A percentile compares a stretch with the other conserved stretches of the same genome.
phyloP scores from a whole-genome alignment of 37 sponge, comb jelly and placozoan genomes.

The Chondrilla cf. caribensis region DNA sequence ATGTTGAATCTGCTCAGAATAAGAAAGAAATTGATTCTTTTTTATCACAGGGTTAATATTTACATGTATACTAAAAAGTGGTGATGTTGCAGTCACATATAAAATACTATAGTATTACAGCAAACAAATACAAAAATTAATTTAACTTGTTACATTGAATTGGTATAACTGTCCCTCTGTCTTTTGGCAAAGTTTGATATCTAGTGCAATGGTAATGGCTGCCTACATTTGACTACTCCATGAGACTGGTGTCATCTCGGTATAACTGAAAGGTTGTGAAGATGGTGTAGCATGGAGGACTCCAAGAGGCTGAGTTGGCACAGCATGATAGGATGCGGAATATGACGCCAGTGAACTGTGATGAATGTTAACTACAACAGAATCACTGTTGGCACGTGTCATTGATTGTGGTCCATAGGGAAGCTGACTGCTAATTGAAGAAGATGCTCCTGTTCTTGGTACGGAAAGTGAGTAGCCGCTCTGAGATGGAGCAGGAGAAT shows the following conservation, averaged over 20 bases:
- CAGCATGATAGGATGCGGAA: neutral
- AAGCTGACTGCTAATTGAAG: conserved; percentile 29
- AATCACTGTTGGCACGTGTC: conserved; percentile 52
- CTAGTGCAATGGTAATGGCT: too few species aligned
- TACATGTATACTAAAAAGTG: too few species aligned
- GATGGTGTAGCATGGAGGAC: neutral
- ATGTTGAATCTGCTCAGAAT: too few species aligned
- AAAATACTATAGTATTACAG: too few species aligned
- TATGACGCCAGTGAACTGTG: conserved; percentile 8
- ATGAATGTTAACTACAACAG: conserved; percentile 26
- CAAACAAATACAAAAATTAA: too few species aligned
- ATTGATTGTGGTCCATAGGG: conserved; percentile 52
- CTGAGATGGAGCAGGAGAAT: neutral
- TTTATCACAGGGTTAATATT: too few species aligned
- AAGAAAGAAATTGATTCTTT: too few species aligned
- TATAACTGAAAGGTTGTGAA: neutral
- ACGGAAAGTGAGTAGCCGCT: neutral
- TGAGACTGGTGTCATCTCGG: neutral
- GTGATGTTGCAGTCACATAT: too few species aligned
- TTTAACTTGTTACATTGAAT: too few species aligned
- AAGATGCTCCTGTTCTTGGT: neutral
- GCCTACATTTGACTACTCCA: too few species aligned
- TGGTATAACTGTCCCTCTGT: too few species aligned
- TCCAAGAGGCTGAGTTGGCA: neutral
- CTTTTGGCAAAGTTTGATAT: too few species aligned